Evolutionary conservation across 2,113 vertebrate genomes (phyloP).

Genomic region (Psittacula cyanocephala): DNA sequence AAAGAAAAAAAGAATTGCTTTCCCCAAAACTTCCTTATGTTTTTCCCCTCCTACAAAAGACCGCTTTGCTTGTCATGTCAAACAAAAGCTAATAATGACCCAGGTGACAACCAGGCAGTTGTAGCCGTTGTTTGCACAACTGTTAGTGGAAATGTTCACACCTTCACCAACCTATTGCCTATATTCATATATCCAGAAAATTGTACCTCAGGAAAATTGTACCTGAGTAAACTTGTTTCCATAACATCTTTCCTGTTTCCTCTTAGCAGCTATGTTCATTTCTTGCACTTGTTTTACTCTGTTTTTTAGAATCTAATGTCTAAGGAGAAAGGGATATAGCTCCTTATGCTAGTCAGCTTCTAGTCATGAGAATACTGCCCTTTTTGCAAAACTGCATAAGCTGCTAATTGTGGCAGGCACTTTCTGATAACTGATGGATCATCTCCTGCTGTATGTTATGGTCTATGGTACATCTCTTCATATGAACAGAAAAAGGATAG

Average conservation of each 20-base stretch:
- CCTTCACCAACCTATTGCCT: neutral
- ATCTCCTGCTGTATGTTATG: neutral
- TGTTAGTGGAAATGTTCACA: neutral
- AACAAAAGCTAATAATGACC: neutral
- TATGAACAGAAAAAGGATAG: neutral
- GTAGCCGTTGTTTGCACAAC: neutral
- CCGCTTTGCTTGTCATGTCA: neutral
- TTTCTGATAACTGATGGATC: neutral
- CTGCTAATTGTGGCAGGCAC: neutral
- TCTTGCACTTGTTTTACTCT: neutral
- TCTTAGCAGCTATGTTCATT: neutral
- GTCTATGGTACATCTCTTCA: neutral
- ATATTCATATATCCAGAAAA: neutral
- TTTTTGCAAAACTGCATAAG: neutral
- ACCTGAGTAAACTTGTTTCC: neutral
- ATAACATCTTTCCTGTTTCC: neutral
- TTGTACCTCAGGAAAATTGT: neutral
- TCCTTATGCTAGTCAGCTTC: neutral
- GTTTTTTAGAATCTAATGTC: neutral
- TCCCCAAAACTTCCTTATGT: neutral
- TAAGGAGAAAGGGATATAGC: neutral
- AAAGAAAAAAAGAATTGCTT: neutral
- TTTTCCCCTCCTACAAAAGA: neutral
- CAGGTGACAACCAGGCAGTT: neutral
- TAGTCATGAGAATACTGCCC: neutral